These are phyloP conservation scores for Glandiceps talaboti DNA, from an alignment of 53 echinoderm and acorn worm species.

Conservation along the genomic window DNA sequence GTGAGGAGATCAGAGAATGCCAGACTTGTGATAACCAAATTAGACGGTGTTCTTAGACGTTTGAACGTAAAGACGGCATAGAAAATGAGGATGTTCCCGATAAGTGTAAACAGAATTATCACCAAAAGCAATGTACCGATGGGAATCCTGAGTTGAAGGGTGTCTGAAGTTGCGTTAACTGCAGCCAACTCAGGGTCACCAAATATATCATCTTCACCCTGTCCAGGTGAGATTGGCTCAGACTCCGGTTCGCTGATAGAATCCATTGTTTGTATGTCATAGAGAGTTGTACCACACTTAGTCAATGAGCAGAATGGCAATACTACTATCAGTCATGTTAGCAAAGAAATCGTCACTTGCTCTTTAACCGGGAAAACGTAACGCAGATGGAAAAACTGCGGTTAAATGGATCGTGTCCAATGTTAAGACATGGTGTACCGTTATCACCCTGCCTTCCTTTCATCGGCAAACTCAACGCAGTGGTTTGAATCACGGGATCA, in stretches of 20 bases:
- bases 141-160: neutral
- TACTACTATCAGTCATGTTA: too few species aligned
- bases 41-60: neutral
- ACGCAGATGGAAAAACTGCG: too few species aligned
- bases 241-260: neutral
- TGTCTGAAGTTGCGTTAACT: neutral
- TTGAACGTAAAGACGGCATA: neutral
- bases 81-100: neutral
- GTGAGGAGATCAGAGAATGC: neutral
- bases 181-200: neutral
- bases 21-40: neutral
- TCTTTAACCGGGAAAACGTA: too few species aligned
- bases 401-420: too few species aligned
- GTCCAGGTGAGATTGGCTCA: neutral
- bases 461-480: too few species aligned
- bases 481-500: too few species aligned
- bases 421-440: too few species aligned
- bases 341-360: too few species aligned
- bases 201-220: neutral
- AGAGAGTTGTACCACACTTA: too few species aligned
- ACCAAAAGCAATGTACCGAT: neutral
- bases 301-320: too few species aligned
- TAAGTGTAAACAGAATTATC: neutral
- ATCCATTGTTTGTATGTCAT: neutral
- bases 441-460: too few species aligned